Percentiles rank a stretch among this genome's conserved stretches.
phyloP scores from a whole-genome alignment of 2,888 invertebrate species.

The Sphaeridia pumilis region DNA sequence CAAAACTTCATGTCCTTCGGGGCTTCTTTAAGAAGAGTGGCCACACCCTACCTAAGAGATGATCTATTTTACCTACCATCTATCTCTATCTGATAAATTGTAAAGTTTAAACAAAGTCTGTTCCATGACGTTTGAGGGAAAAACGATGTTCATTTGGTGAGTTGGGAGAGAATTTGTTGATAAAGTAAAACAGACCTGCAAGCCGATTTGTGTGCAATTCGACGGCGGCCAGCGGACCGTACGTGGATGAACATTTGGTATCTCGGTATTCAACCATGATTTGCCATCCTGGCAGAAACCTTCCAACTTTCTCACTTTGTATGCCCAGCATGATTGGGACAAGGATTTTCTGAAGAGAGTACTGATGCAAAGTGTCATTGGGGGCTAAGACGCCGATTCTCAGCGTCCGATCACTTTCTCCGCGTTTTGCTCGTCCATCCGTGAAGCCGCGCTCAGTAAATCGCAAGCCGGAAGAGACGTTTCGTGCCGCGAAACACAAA shows the following conservation, averaged over 20 bases:
- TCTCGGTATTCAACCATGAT: conserved; percentile 58
- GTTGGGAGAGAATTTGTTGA: background rate
- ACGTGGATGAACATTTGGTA: conserved; percentile 62
- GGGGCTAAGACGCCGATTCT: conserved; percentile 53
- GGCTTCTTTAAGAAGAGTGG: no score
- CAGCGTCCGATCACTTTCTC: background rate
- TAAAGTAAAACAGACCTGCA: conserved; percentile 46
- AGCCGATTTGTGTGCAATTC: conserved; percentile 57
- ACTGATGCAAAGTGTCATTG: conserved; percentile 48
- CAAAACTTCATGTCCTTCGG: no score
- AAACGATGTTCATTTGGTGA: background rate
- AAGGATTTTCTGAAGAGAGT: conserved; percentile 53
- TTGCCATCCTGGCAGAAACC: conserved; percentile 53
- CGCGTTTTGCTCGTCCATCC: background rate
- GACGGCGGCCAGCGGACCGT: conserved; percentile 65
- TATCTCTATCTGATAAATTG: no score
- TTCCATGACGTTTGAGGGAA: no score
- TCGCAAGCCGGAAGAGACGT: background rate
- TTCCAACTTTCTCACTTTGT: conserved; percentile 36
- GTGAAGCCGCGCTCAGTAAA: background rate
- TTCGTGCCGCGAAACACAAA: no score
- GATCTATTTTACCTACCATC: no score
- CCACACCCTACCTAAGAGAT: no score
- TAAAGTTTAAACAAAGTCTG: no score
- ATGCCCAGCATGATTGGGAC: conserved; percentile 61